phyloP scores from a whole-genome alignment of 2,888 invertebrate species.

The Lottia scabra region DNA sequence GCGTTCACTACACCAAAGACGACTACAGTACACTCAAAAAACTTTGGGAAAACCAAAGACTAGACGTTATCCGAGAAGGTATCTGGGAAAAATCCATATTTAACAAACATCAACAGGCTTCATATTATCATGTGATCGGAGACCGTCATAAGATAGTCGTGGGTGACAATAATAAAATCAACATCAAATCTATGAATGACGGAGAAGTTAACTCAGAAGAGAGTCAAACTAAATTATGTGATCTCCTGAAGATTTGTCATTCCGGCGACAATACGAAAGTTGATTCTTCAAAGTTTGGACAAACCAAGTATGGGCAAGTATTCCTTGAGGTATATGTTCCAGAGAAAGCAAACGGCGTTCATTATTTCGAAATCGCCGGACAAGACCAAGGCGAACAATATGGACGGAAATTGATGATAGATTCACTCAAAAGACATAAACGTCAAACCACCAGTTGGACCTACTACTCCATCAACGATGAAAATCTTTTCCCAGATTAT shows the following conservation, averaged over 20 bases:
- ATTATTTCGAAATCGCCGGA: not conserved
- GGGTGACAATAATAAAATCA: not conserved
- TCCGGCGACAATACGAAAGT: not conserved
- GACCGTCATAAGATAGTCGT: not conserved
- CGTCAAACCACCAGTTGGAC: conserved; percentile 12
- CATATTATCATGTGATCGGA: not conserved
- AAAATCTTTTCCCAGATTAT: conserved; percentile 23
- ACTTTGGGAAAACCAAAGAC: conserved; percentile 2
- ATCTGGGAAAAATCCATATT: not conserved
- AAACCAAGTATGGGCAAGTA: not conserved
- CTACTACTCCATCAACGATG: conserved; percentile 15
- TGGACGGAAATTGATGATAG: not conserved
- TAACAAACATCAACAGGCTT: not conserved
- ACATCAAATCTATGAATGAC: not conserved
- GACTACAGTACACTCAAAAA: not conserved
- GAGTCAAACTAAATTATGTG: not conserved
- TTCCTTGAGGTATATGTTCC: not conserved
- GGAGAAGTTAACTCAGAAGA: not conserved
- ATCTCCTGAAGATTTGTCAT: not conserved
- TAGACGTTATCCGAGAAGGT: not conserved
- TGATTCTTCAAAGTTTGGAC: not conserved
- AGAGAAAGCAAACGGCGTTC: not conserved
- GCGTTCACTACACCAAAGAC: not conserved
- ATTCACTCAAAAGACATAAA: conserved; percentile 3
- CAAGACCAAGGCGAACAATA: not conserved